Base-by-base conservation (phyloP, 1,140 invertebrate species). In the Trachelipus rathkii region DNA sequence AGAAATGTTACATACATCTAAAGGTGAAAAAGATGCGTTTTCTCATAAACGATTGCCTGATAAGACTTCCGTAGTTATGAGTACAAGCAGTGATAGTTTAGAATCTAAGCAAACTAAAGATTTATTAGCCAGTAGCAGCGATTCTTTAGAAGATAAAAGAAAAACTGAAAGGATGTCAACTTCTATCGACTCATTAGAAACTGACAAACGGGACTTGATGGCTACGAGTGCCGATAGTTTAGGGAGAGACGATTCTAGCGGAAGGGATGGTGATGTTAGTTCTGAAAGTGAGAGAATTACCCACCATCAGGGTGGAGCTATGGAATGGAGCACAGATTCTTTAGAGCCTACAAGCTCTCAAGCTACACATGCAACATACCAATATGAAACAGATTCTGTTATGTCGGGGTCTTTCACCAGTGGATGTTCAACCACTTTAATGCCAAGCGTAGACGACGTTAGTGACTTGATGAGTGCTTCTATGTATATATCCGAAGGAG, bases 401-500 rank as follows among this genome's bases (percentile, higher is more conserved):
- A 92, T 92, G 89, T 93, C 92, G 6, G 91, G 91, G 19, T 93
- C 91, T 84, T 88, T 93, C 60, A 92, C 91, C 44, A 92, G 91
- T 84, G 90, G 89, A 82, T 90, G 90, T 77, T 91, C 90, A 69
- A 90, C 90, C 82, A 91, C 90, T 13, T 90, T 91, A 89, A 88
- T 91, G 2, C 90, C 90, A 0, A 90, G 89, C 15, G 88, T 90
- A 73, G 90, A 92, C 50, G 82, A 75, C 23, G 77, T 75, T 24
- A 75, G 74, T 43, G 75, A 78, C 67, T 68, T 78, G 15, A 82
- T 81, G 80, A 80, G 77, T 15, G 79, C 80, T 53, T 82, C 80
- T 23, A 79, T 81, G 69, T 79, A 82, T 70, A 46, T 79, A 60
- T 76, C 78, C 74, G 76, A 78, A 76, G 74, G 77, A 21, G 72